These are phyloP conservation scores for Acanthococcus lagerstroemiae DNA, from an alignment of 2,888 invertebrate species.

Conservation along the genomic window DNA sequence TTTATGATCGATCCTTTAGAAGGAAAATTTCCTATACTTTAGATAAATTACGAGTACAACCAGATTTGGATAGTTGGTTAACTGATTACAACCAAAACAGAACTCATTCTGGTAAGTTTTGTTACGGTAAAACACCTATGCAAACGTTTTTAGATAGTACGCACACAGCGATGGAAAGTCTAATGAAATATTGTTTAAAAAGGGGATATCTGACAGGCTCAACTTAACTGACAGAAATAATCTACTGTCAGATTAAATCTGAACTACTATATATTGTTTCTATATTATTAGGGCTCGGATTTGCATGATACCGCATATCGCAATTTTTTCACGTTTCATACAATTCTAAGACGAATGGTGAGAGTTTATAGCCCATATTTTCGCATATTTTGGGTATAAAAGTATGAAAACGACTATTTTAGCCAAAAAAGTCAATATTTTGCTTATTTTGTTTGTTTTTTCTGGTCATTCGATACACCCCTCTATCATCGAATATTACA, in stretches of 20 bases:
- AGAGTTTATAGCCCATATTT: too few species aligned
- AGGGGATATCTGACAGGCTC: background rate
- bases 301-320: too few species aligned
- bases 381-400: too few species aligned
- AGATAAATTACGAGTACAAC: background rate
- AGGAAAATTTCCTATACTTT: background rate
- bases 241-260: background rate
- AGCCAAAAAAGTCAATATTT: too few species aligned
- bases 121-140: background rate
- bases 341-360: too few species aligned
- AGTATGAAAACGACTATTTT: too few species aligned
- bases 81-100: background rate
- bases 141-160: background rate
- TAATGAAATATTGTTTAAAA: background rate
- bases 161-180: background rate
- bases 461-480: too few species aligned
- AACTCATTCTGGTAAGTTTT: background rate
- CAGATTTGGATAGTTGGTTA: background rate
- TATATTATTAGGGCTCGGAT: too few species aligned
- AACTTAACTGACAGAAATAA: too few species aligned
- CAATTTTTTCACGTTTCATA: too few species aligned
- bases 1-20: background rate
- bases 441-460: too few species aligned
- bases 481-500: too few species aligned
- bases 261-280: background rate